A percentile compares a stretch with the other conserved stretches of the same genome.
These are phyloP conservation scores for Smithornis capensis DNA, from an alignment of 2,113 vertebrate genomes.

Conservation along the genomic window DNA sequence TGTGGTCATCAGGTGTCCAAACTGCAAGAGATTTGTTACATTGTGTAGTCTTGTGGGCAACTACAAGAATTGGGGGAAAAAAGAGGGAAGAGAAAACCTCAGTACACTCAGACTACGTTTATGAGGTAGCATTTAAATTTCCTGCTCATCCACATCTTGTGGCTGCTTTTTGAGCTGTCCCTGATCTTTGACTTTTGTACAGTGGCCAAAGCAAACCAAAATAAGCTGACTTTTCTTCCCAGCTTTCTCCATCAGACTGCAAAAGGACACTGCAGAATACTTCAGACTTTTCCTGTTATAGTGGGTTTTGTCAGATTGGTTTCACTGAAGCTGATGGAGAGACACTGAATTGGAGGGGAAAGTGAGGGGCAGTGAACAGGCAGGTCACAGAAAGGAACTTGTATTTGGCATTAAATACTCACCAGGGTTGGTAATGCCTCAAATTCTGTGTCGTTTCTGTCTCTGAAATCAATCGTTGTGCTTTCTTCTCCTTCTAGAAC, in stretches of 20 bases:
- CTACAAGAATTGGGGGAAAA: not conserved
- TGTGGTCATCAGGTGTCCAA: conserved; percentile 34
- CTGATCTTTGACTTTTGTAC: not conserved
- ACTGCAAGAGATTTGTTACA: not conserved
- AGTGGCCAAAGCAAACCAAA: not conserved
- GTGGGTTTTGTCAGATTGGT: not conserved
- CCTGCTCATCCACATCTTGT: not conserved
- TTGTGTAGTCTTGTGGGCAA: not conserved
- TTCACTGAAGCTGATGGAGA: not conserved
- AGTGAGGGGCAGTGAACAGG: not conserved
- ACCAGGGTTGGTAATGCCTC: conserved; percentile 34
- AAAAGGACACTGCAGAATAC: not conserved
- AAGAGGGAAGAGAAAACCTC: not conserved
- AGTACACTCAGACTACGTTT: not conserved
- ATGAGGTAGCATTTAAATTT: not conserved
- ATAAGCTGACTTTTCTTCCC: not conserved
- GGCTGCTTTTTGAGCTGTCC: not conserved
- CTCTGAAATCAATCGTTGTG: not conserved
- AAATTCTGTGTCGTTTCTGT: not conserved
- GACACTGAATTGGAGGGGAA: not conserved
- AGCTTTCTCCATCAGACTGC: not conserved
- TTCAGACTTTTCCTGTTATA: not conserved
- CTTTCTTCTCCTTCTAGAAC: conserved; percentile 55
- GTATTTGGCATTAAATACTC: conserved; percentile 5
- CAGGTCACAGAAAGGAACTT: not conserved